Percentiles rank a stretch among this genome's conserved stretches.
Conservation (phyloP, 2,888 invertebrate species). For the Amblyjoppa proteus region DNA sequence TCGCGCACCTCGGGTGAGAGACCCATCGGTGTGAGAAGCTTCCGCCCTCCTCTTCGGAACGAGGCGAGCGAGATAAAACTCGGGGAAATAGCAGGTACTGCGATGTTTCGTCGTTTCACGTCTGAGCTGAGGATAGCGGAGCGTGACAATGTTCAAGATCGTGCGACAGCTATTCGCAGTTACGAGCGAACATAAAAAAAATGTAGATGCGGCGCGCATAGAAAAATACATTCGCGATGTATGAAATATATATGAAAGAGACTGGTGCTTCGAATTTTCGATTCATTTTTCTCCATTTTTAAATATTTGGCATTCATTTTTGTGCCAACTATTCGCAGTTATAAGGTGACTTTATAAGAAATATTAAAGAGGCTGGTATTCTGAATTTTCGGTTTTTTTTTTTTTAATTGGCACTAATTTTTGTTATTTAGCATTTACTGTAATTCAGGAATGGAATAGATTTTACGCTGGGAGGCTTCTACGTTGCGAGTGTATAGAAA, state of each 20-base stretch:
- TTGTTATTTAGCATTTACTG: not conserved
- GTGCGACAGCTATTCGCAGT: not conserved
- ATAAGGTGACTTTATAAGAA: no score
- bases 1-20: constrained; percentile 20
- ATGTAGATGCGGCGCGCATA: no score
- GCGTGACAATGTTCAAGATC: not conserved
- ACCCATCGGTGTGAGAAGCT: constrained; percentile 13
- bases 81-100: constrained; percentile 18
- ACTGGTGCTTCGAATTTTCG: not conserved
- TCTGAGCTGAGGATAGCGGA: constrained; percentile 8
- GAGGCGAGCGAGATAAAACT: constrained; percentile 14
- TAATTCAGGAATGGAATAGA: not conserved
- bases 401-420: not conserved
- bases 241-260: not conserved
- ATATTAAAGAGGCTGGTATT: not conserved
- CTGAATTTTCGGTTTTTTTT: not conserved
- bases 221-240: not conserved
- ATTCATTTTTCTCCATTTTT: not conserved
- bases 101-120: constrained; percentile 23
- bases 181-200: not conserved
- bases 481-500: not conserved
- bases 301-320: not conserved
- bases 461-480: not conserved
- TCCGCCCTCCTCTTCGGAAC: constrained; percentile 1
- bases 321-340: not conserved